These are phyloP conservation scores for Hyposoter dolosus DNA, from an alignment of 2,888 invertebrate genomes.

Conservation along the genomic window DNA sequence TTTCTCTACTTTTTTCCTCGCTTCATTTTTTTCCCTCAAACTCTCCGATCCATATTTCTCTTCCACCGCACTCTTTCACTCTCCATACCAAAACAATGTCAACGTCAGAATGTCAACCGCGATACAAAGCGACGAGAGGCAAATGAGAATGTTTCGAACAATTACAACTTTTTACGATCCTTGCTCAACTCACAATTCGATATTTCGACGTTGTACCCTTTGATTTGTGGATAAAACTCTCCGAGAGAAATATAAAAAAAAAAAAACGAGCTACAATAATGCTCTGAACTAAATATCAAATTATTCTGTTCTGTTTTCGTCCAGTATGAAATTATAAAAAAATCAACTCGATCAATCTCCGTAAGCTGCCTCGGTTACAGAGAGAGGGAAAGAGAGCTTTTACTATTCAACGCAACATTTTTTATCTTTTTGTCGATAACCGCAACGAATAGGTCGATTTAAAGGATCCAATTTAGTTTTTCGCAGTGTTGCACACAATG, in stretches of 20 bases:
- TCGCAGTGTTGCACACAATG: constrained; percentile 40
- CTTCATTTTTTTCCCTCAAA: constrained; percentile 4
- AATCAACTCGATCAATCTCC: constrained; percentile 3
- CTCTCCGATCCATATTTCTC: constrained; percentile 65
- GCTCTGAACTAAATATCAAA: no score
- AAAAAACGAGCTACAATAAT: no score
- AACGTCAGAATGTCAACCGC: constrained; percentile 65
- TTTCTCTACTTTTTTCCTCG: not conserved
- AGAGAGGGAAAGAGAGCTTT: not conserved
- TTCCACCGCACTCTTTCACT: constrained; percentile 72
- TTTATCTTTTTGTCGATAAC: constrained; percentile 5
- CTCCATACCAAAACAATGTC: constrained; percentile 57
- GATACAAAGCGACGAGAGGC: constrained; percentile 40
- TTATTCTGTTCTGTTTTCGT: no score
- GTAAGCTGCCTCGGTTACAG: not conserved
- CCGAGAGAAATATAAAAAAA: no score
- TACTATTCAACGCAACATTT: not conserved
- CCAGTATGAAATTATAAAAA: not conserved
- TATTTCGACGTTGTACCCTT: not conserved
- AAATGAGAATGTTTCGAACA: not conserved
- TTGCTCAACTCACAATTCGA: not conserved
- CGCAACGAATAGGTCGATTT: constrained; percentile 28
- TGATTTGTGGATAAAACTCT: not conserved
- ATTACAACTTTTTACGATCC: not conserved
- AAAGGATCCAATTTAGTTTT: constrained; percentile 61